phyloP scores from a whole-genome alignment of 92 coral and sea anemone species.

The Micromussa lordhowensis region DNA sequence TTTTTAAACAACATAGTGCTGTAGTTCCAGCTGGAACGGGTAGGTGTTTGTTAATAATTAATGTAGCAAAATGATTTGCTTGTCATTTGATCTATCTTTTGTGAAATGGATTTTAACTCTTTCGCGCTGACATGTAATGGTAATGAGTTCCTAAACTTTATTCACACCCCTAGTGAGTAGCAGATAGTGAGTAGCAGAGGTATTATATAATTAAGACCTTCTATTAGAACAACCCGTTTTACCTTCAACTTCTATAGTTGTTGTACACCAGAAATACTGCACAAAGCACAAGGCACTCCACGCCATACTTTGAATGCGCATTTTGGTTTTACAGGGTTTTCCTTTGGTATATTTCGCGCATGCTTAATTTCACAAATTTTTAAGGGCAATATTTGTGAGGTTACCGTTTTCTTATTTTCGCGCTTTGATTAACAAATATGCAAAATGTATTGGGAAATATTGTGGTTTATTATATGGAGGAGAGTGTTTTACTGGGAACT shows the following conservation, averaged over 20 bases:
- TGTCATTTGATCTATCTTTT: conserved; percentile 55
- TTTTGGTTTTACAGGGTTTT: too few relatives aligned
- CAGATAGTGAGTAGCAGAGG: conserved; percentile 58
- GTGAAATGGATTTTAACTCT: conserved; percentile 56
- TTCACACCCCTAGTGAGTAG: conserved; percentile 47
- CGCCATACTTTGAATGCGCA: too few relatives aligned
- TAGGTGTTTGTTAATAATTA: conserved; percentile 52
- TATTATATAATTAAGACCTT: conserved; percentile 52
- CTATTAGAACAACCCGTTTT: conserved; percentile 35
- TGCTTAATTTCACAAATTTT: conserved; percentile 44
- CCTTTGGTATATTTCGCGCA: conserved; percentile 29
- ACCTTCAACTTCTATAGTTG: neutral
- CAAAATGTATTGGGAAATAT: conserved; percentile 45
- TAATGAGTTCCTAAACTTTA: conserved; percentile 37
- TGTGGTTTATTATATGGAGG: conserved; percentile 46
- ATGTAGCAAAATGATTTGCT: conserved; percentile 55
- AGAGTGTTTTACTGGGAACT: too few relatives aligned
- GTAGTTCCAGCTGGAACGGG: conserved; percentile 66
- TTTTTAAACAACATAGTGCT: conserved; percentile 59
- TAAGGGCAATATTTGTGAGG: conserved; percentile 41
- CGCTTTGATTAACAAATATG: conserved; percentile 45
- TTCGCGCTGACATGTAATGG: conserved; percentile 56
- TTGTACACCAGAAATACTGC: too few relatives aligned
- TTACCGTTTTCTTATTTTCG: conserved; percentile 42
- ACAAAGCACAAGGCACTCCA: conserved; percentile 59